A percentile compares a stretch with the other conserved stretches of the same genome.
Evolutionary conservation across 2,113 vertebrate species (phyloP).

Genomic region (Blennius ocellaris): DNA sequence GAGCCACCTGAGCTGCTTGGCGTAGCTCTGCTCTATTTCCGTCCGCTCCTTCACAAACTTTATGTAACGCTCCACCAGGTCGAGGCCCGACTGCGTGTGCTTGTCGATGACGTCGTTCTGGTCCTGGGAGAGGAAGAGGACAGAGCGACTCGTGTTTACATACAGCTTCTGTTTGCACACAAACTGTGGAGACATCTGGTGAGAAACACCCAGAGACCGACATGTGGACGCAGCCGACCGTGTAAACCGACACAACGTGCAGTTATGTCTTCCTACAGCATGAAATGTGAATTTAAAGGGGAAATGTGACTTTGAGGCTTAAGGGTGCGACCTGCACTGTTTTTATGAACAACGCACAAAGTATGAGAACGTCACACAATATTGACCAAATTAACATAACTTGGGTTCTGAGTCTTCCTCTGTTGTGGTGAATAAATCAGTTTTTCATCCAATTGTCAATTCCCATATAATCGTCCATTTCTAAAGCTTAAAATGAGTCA

Average conservation of each 20-base stretch:
- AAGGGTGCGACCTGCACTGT: neutral
- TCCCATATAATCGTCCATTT: neutral
- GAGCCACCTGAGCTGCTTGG: constrained; percentile 87
- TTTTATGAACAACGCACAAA: no score
- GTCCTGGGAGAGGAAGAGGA: constrained; percentile 77
- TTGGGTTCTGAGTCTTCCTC: neutral
- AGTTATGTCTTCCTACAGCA: neutral
- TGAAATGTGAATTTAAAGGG: neutral
- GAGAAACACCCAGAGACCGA: neutral
- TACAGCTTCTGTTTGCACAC: neutral
- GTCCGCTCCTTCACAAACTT: constrained; percentile 91
- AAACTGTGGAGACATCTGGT: neutral
- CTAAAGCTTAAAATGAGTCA: neutral
- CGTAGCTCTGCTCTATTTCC: constrained; percentile 88
- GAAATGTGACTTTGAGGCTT: neutral
- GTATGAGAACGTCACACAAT: neutral
- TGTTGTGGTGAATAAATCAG: neutral
- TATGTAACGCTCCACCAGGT: constrained; percentile 88
- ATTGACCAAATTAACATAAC: neutral
- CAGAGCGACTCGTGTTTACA: neutral
- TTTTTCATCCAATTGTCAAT: no score
- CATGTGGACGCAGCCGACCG: neutral
- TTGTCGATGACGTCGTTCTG: constrained; percentile 90
- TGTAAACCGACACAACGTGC: no score
- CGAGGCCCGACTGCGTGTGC: constrained; percentile 88